Percentiles rank a stretch among this genome's conserved stretches.
phyloP scores from a whole-genome alignment of 2,113 vertebrate genomes.

The Sinocyclocheilus maitianheensis region DNA sequence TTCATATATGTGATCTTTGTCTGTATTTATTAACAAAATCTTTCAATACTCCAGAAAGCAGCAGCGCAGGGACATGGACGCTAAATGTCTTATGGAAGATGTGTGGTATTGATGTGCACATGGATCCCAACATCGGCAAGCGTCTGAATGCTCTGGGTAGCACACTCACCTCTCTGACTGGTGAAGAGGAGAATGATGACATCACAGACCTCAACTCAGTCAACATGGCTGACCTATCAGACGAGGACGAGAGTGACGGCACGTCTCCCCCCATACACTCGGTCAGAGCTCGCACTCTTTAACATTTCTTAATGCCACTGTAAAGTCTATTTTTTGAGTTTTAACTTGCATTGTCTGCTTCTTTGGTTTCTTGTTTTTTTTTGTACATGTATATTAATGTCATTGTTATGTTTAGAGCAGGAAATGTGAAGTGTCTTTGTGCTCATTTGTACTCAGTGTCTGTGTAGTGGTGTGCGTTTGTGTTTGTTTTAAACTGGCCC shows the following conservation, averaged over 20 bases:
- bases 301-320: background rate
- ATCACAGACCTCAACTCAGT: conserved; percentile 91
- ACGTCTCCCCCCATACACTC: conserved; percentile 90
- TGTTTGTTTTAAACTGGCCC: conserved; percentile 56
- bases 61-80: conserved; percentile 95
- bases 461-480: conserved; percentile 9
- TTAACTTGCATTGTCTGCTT: background rate
- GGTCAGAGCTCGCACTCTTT: conserved; percentile 73
- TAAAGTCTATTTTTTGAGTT: background rate
- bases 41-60: conserved; percentile 81
- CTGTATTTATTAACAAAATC: background rate
- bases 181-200: conserved; percentile 93
- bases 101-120: conserved; percentile 98
- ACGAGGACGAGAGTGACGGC: conserved; percentile 90
- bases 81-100: conserved; percentile 98
- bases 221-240: conserved; percentile 89
- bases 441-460: conserved; percentile 26
- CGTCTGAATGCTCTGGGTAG: conserved; percentile 92
- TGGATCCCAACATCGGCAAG: conserved; percentile 99
- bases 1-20: background rate
- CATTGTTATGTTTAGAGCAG: background rate
- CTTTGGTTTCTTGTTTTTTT: background rate
- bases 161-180: conserved; percentile 93
- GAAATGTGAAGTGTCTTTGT: background rate
- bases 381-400: background rate